phyloP scores from a whole-genome alignment of 2,797 vertebrate species.

The Neomorphus geoffroyi region DNA sequence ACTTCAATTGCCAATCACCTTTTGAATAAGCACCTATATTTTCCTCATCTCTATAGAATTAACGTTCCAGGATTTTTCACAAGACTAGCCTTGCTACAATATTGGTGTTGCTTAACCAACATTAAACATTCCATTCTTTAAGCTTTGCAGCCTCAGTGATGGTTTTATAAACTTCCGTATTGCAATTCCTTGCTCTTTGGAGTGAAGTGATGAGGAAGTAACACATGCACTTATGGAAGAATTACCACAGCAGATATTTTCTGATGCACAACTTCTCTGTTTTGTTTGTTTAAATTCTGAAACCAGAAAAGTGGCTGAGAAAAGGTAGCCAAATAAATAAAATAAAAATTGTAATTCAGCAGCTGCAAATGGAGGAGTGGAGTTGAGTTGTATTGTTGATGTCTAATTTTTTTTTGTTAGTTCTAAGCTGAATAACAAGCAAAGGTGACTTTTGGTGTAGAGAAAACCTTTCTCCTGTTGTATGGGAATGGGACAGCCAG shows the following conservation, averaged over 20 bases:
- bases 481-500: background rate
- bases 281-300: slow-evolving; percentile 2
- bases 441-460: background rate
- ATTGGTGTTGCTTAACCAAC: background rate
- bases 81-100: background rate
- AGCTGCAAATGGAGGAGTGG: background rate
- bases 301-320: background rate
- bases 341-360: background rate
- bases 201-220: background rate
- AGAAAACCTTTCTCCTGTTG: background rate
- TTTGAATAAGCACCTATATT: background rate
- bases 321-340: background rate
- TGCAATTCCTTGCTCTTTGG: background rate
- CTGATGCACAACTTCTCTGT: background rate
- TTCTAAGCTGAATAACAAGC: background rate
- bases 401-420: background rate
- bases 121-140: background rate
- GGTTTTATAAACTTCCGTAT: background rate
- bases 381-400: background rate
- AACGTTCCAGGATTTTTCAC: background rate
- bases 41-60: background rate
- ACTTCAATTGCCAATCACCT: background rate
- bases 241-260: background rate
- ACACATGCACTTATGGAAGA: background rate
- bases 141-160: background rate